Conservation (phyloP, 2,113 vertebrate species). For the Diadophis punctatus region DNA sequence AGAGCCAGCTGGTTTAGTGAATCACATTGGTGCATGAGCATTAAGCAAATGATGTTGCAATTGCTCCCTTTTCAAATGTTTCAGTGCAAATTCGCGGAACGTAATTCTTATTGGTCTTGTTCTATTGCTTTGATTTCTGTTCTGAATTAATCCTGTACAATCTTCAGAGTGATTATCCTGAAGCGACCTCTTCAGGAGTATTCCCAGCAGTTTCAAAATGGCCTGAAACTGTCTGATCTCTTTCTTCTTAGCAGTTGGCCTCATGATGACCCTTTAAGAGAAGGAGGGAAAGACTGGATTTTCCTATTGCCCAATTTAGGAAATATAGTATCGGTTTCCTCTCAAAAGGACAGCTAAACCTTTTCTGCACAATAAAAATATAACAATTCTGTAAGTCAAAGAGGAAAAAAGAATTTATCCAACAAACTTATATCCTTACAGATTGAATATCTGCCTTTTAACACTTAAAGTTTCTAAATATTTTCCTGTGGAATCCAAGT, state of each 20-base stretch:
- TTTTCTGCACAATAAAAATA: background rate
- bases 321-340: background rate
- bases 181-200: background rate
- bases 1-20: background rate
- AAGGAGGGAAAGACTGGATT: background rate
- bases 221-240: background rate
- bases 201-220: background rate
- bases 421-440: background rate
- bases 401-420: background rate
- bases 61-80: background rate
- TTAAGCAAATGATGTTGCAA: too few relatives aligned
- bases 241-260: background rate
- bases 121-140: background rate
- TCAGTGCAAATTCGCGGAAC: background rate
- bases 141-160: background rate
- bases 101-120: background rate
- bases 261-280: background rate
- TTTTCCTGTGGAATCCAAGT: background rate
- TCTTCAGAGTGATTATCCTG: background rate
- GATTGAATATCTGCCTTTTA: background rate
- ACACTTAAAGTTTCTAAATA: background rate
- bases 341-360: background rate
- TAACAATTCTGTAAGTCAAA: background rate
- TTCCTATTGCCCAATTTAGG: background rate
- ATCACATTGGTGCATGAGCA: background rate